Percentiles rank a stretch among this genome's conserved stretches.
phyloP scores from a whole-genome alignment of 2,797 vertebrate species.

The Lithobates sylvaticus region DNA sequence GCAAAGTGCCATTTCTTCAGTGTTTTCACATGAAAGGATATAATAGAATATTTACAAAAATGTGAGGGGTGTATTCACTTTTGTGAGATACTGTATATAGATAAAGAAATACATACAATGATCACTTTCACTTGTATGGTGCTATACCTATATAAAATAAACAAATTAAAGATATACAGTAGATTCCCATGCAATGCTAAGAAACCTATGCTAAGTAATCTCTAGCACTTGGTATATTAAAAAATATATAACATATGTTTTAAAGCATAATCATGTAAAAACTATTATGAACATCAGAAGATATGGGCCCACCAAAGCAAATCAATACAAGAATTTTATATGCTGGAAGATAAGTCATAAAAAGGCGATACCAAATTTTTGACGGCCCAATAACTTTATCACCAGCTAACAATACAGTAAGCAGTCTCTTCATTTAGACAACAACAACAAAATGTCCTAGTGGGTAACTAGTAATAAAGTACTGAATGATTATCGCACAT shows the following conservation, averaged over 20 bases:
- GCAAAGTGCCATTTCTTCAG: too few species aligned
- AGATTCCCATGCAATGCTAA: neutral
- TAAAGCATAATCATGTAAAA: neutral
- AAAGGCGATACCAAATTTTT: neutral
- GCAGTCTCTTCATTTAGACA: constrained; percentile 37
- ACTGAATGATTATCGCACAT: constrained; percentile 50
- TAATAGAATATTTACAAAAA: too few species aligned
- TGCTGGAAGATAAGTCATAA: neutral
- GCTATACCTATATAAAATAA: neutral
- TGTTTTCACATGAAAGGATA: too few species aligned
- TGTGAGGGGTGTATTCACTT: too few species aligned
- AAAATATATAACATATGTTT: neutral
- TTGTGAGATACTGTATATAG: too few species aligned
- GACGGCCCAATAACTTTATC: constrained; percentile 43
- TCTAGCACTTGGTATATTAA: neutral
- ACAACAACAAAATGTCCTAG: constrained; percentile 35
- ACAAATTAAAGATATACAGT: neutral
- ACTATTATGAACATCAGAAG: neutral
- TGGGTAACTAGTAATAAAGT: constrained; percentile 46
- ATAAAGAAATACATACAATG: too few species aligned
- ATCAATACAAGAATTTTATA: neutral
- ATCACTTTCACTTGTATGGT: too few species aligned
- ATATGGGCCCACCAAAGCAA: neutral
- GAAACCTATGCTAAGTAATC: neutral
- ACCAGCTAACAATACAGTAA: constrained; percentile 21